Evolutionary conservation across 2,888 invertebrate genomes (phyloP), one percentile per base, ranked within the genome.

Genomic region (Philhelius pedissequus): DNA sequence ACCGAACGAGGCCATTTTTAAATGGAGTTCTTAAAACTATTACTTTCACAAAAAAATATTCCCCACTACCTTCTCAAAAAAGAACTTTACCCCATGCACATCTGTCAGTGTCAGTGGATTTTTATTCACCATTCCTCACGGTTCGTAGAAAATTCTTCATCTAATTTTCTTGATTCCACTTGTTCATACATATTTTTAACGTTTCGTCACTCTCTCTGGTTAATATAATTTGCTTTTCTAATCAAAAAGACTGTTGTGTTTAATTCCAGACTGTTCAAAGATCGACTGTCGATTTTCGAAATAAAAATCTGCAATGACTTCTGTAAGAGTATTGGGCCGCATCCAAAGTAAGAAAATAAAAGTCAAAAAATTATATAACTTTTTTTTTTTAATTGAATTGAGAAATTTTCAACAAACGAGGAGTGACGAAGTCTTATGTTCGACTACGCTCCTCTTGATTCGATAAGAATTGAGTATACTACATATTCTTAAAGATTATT

Each of bases 261-360:
- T 58, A 50, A 69, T 83, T 83, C 30, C 83, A 78, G 78, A 58
- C 70, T 60, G 27, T 74, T 60, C 56, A 50, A 69, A 69, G 69
- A 66, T 69, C 60, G 40, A 52, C 45, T n/a, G 52, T 25, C 40
- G 27, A 74, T 15, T 32, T 52, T 58, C 48, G 54, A 62, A 56
- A 62, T 40, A 69, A 73, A 56, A 48, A 56, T 58, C 64, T 27
- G 70, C 88, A 90, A 93, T 93, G 93, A 93, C 93, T 89, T 92
- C 92, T 87, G 91, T 92, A 86, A 90, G 93, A 89, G 91, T 93
- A 91, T 91, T 93, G 87, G 91, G 92, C 87, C 92, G 92, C 86
- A 90, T 92, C 81, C 92, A 92, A 92, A 93, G 93, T 93, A 92
- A 92, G 87, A 92, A 92, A 87, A 86, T 54, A 62, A 30, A 66